A percentile compares a stretch with the other conserved stretches of the same genome.
Evolutionary conservation across 1,140 invertebrate genomes (phyloP).

Genomic region (Neelides sp.): DNA sequence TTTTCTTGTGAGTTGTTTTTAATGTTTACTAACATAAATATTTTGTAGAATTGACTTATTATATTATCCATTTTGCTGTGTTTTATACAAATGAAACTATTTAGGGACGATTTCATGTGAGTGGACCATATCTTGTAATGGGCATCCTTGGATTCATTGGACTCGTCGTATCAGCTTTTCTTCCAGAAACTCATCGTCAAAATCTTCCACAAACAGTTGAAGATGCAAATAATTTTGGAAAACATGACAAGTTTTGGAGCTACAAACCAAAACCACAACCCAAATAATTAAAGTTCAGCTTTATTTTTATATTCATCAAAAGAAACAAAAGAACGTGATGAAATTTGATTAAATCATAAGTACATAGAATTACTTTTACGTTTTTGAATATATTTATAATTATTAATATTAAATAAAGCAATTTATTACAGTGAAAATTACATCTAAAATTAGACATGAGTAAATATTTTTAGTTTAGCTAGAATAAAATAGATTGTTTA

Average conservation of each 20-base stretch:
- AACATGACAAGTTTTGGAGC: slow-evolving; percentile 34
- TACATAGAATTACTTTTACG: too few relatives aligned
- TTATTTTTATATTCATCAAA: too few relatives aligned
- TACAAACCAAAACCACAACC: slow-evolving; percentile 11
- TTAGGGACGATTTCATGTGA: slow-evolving; percentile 21
- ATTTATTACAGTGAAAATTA: too few relatives aligned
- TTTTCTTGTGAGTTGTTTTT: slow-evolving; percentile 14
- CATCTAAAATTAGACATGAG: too few relatives aligned
- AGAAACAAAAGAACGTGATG: too few relatives aligned
- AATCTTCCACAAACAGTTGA: slow-evolving; percentile 34
- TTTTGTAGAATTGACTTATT: not conserved
- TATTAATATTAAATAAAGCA: too few relatives aligned
- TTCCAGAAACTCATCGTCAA: slow-evolving; percentile 28
- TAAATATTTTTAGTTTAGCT: too few relatives aligned
- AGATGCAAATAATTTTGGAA: slow-evolving; percentile 34
- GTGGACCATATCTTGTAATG: slow-evolving; percentile 32
- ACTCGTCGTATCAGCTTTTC: slow-evolving; percentile 29
- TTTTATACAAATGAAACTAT: not conserved
- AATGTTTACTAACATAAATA: not conserved
- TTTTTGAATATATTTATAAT: too few relatives aligned
- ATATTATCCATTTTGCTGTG: not conserved
- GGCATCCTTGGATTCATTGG: slow-evolving; percentile 30
- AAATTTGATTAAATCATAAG: too few relatives aligned
- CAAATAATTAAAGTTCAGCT: too few relatives aligned
- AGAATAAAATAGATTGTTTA: too few relatives aligned